These are phyloP conservation scores for Drosophila kurseongensis DNA, from an alignment of 1,140 invertebrate genomes.

Conservation along the genomic window DNA sequence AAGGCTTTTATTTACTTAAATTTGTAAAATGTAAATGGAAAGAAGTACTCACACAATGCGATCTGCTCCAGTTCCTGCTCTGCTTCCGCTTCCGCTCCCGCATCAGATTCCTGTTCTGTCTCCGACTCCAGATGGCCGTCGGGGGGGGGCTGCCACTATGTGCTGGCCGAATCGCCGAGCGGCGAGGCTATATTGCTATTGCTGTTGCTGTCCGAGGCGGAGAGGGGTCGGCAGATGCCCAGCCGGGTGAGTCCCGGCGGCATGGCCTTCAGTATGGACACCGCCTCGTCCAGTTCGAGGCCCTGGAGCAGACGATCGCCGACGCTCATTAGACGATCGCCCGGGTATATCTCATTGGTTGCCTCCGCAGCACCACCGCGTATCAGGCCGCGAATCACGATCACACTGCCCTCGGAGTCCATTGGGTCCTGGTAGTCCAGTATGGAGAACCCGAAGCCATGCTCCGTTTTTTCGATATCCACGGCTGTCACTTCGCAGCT, in stretches of 20 bases:
- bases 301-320: slow-evolving; percentile 94
- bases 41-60: slow-evolving; percentile 67
- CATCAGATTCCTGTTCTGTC: neutral
- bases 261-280: slow-evolving; percentile 94
- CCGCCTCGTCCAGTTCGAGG: slow-evolving; percentile 95
- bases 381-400: slow-evolving; percentile 96
- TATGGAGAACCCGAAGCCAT: slow-evolving; percentile 97
- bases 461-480: slow-evolving; percentile 94
- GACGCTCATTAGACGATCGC: slow-evolving; percentile 95
- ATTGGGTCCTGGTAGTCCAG: slow-evolving; percentile 97
- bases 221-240: slow-evolving; percentile 94
- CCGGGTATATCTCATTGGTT: slow-evolving; percentile 95
- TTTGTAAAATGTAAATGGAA: neutral
- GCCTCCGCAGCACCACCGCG: slow-evolving; percentile 95
- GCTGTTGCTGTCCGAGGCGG: slow-evolving; percentile 84
- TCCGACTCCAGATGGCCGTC: slow-evolving; percentile 26
- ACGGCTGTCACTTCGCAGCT: slow-evolving; percentile 94
- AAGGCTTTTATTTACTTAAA: neutral
- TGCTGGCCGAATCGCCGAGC: slow-evolving; percentile 75
- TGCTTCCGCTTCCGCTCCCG: neutral
- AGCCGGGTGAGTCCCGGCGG: slow-evolving; percentile 92
- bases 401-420: slow-evolving; percentile 95
- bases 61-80: slow-evolving; percentile 9
- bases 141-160: slow-evolving; percentile 68
- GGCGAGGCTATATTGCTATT: slow-evolving; percentile 85